Conservation (phyloP, 2,888 invertebrate species). For the Dynastes grantii region DNA sequence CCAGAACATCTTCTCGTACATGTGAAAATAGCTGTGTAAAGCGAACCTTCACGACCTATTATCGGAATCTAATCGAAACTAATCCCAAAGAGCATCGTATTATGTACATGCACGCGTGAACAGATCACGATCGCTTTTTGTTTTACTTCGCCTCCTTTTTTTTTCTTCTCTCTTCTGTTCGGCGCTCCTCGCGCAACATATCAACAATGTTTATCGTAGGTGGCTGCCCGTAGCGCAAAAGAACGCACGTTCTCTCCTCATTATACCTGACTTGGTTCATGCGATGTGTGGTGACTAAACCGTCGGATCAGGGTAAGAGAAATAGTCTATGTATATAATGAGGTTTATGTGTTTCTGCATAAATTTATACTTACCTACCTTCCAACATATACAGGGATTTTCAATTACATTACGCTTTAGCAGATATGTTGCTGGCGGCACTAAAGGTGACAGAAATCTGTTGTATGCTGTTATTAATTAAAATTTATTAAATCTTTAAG, state of each 20-base stretch:
- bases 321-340: background rate
- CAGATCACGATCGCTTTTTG: slow-evolving; percentile 67
- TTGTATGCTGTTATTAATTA: no score
- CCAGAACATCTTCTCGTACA: slow-evolving; percentile 42
- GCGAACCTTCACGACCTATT: slow-evolving; percentile 64
- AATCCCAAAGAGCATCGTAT: slow-evolving; percentile 62
- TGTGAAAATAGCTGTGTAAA: slow-evolving; percentile 56
- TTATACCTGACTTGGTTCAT: slow-evolving; percentile 32
- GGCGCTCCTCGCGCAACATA: slow-evolving; percentile 57
- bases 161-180: slow-evolving; percentile 58
- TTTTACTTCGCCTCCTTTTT: slow-evolving; percentile 62
- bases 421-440: no score
- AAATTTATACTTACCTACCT: slow-evolving; percentile 9
- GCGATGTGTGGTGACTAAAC: slow-evolving; percentile 40
- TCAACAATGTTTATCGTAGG: slow-evolving; percentile 66
- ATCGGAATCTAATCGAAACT: slow-evolving; percentile 63
- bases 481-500: no score
- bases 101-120: slow-evolving; percentile 66
- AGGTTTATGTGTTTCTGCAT: slow-evolving; percentile 7
- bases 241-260: slow-evolving; percentile 45
- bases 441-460: no score
- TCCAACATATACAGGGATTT: background rate
- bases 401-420: no score
- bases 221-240: slow-evolving; percentile 57
- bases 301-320: slow-evolving; percentile 10